Evolutionary conservation across 2,797 vertebrate genomes (phyloP), one percentile per base, ranked within the genome.

Genomic region (Schizopygopsis pylzovi): DNA sequence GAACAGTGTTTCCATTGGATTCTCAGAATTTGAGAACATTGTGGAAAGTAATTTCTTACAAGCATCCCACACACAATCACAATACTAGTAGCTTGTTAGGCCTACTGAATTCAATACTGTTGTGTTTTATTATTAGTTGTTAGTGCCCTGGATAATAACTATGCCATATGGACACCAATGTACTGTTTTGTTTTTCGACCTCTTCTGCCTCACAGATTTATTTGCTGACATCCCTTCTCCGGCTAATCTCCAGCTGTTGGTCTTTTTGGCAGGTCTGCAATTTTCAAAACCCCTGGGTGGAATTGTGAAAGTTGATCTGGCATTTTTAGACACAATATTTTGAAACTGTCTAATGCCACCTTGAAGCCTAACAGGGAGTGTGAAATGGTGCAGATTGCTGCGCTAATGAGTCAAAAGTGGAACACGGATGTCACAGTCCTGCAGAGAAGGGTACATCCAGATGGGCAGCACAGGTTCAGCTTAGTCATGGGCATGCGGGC

Each of bases 21-120:
- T 84, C 47, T 77, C 15, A 6, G 72, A 68, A 78, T 68, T 41
- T 41, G 43, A 82, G 54, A 77, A 54, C 72, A 85, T 76, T 84
- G 54, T 85, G 87, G 85, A 63, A 49, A 85, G 47, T 76, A 61
- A 22, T 54, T 84, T 83, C 56, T 75, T 33, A 63, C 56, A 75
- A 73, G 81, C 45, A 75, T 83, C 61, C 33, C 6, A 1, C 59
- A 76, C 59, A 76, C 33, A 65, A 52, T 13, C n/a, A n/a, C n/a
- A n/a, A n/a, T n/a, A n/a, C n/a, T 72, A 25, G 37, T 43, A 56
- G 41, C 54, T 45, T 75, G 37, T 65, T 76, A 18, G 20, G 56
- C 33, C 67, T 71, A 67, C 28, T 28, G 56, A 79, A 63, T 63
- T 63, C 39, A 79, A 4, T 63, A 47, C 28, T 20, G 9, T 56